Evolutionary conservation across 2,797 vertebrate genomes (phyloP), one percentile per base, ranked within the genome.

Genomic region (Erpetoichthys calabaricus): DNA sequence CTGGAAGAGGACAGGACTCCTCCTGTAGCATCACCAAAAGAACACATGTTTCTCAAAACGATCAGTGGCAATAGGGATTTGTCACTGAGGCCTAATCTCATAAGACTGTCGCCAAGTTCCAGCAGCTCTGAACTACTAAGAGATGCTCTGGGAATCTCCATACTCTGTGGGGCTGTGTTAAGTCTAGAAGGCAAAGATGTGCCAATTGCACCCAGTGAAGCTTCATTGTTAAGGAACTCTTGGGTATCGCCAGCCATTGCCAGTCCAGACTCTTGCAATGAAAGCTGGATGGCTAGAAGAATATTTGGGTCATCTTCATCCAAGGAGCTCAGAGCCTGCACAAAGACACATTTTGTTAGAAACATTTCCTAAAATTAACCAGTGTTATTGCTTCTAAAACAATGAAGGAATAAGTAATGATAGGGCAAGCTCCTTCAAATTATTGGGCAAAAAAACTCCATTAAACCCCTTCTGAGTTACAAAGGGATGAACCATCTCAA

Each of bases 231-330:
- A 44, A 91, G 78, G 51, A 85, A 75, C 58, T 92, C 92, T 63
- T 86, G 86, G 45, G 75, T 77, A 67, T 90, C 85, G 63, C 86
- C 85, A 3, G 79, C 79, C 7, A 80, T 72, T 7, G 76, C 72
- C 69, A 96, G 80, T 45, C 89, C 89, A 3, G 92, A 91, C 68
- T 99, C 96, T 75, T 99, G 96, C 65, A 99, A 81, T 41, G 96
- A 99, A 59, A 99, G 81, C 78, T 99, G 96, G 70, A 99, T 99
- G 67, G 96, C 96, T 66, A 98, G 76, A n/a, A 98, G 83, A 68
- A 98, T 95, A 80, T 98, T 97, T 45, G 95, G 93, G 69, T 99
- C 96, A 10, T 99, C 96, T 60, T 99, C 95, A 66, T 99, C 96
- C 74, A 98, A 72, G 62, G 93, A 99, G 68, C 90, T 91, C 56